phyloP scores from a whole-genome alignment of 2,888 invertebrate genomes.

The Pandemis corylana region DNA sequence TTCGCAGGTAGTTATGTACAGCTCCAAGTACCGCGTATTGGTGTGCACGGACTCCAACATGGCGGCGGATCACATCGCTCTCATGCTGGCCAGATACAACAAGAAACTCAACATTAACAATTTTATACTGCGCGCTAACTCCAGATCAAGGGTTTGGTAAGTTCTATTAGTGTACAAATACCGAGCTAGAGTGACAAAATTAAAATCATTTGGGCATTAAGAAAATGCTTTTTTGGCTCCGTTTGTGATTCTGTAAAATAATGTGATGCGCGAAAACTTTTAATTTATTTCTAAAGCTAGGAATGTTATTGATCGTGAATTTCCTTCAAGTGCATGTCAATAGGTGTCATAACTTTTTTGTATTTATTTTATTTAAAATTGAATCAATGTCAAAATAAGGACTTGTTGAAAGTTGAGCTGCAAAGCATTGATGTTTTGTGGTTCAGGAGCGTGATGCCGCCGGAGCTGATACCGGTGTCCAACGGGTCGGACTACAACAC shows the following conservation, averaged over 20 bases:
- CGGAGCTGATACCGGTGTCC: conserved; percentile 57
- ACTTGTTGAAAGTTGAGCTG: no score
- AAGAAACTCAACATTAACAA: conserved; percentile 59
- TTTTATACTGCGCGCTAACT: conserved; percentile 66
- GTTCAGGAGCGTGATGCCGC: conserved; percentile 66
- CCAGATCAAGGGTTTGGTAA: conserved; percentile 67
- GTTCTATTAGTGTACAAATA: conserved; percentile 33
- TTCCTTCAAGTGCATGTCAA: no score
- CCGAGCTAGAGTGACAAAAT: no score
- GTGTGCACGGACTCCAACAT: conserved; percentile 76
- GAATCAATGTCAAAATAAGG: no score
- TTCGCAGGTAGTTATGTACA: conserved; percentile 42
- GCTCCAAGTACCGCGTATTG: conserved; percentile 55
- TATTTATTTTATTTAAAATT: no score
- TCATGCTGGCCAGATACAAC: conserved; percentile 58
- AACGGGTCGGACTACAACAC: conserved; percentile 64
- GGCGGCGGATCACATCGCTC: conserved; percentile 70
- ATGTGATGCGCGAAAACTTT: no score
- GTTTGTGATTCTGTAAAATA: no score
- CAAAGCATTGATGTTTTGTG: neutral
- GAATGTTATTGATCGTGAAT: no score
- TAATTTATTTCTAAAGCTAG: no score
- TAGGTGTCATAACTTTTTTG: no score
- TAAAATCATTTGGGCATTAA: no score
- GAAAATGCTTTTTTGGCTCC: no score